A percentile compares a stretch with the other conserved stretches of the same genome.
phyloP scores from a whole-genome alignment of 2,797 vertebrate genomes.

The Rachycentron canadum region DNA sequence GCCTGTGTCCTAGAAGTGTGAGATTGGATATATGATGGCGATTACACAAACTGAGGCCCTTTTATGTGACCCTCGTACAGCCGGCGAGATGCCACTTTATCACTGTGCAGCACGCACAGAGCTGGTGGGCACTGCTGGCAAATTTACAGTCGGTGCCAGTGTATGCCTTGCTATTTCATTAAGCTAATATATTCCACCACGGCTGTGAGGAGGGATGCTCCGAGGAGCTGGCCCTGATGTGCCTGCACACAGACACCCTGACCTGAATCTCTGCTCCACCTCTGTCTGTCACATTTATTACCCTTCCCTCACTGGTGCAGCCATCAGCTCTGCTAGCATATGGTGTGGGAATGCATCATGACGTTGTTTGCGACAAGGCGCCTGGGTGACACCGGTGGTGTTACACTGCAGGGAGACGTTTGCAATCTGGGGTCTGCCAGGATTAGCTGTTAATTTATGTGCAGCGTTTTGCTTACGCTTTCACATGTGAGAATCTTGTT shows the following conservation, averaged over 20 bases:
- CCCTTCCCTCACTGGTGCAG: slow-evolving; percentile 41
- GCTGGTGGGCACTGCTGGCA: slow-evolving; percentile 55
- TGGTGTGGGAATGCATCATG: slow-evolving; percentile 43
- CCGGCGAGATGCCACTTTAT: slow-evolving; percentile 71
- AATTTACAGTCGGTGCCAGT: slow-evolving; percentile 71
- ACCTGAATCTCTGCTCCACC: slow-evolving; percentile 74
- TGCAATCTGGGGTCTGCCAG: slow-evolving; percentile 47
- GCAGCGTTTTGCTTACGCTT: slow-evolving; percentile 31
- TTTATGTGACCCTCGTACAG: slow-evolving; percentile 77
- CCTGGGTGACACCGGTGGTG: slow-evolving; percentile 29
- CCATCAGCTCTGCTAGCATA: slow-evolving; percentile 49
- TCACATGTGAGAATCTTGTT: slow-evolving; percentile 26
- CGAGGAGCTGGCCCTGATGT: slow-evolving; percentile 55
- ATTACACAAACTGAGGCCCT: slow-evolving; percentile 79
- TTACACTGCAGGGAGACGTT: slow-evolving; percentile 46
- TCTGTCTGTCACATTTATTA: slow-evolving; percentile 63
- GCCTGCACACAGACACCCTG: slow-evolving; percentile 66
- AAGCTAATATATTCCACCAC: slow-evolving; percentile 82
- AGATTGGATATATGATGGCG: slow-evolving; percentile 77
- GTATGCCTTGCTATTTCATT: slow-evolving; percentile 77
- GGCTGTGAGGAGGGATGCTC: slow-evolving; percentile 54
- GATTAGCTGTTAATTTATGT: slow-evolving; percentile 62
- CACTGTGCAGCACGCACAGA: slow-evolving; percentile 53
- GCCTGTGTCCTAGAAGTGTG: slow-evolving; percentile 65
- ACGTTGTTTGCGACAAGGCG: slow-evolving; percentile 47